Percentiles rank a stretch among this genome's conserved stretches.
Evolutionary conservation across 1,140 invertebrate genomes (phyloP).

Genomic region (Drosophila nigrodunni): DNA sequence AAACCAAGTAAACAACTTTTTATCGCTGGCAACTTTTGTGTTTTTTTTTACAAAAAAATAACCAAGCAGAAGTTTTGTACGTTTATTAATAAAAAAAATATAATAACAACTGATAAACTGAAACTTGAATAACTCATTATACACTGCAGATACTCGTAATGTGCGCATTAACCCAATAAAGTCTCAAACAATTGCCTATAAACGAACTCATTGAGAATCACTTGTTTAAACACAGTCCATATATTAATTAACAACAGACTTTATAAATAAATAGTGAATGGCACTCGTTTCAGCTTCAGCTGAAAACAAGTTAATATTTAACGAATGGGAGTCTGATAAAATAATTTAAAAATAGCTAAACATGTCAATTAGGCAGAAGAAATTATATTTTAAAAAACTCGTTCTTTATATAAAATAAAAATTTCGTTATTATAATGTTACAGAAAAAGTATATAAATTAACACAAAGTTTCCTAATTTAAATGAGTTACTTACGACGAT

Average conservation of each 20-base stretch:
- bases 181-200: conserved; percentile 15
- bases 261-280: conserved; percentile 18
- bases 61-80: conserved; percentile 3
- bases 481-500: too few relatives aligned
- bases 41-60: background rate
- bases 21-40: conserved; percentile 5
- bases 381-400: too few relatives aligned
- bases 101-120: conserved; percentile 30
- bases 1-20: conserved; percentile 14
- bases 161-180: conserved; percentile 30
- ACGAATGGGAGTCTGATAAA: background rate
- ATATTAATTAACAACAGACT: conserved; percentile 21
- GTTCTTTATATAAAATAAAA: too few relatives aligned
- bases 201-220: conserved; percentile 25
- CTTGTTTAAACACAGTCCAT: conserved; percentile 41
- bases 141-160: conserved; percentile 5
- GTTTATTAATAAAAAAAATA: conserved; percentile 20
- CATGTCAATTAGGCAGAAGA: background rate
- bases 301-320: conserved; percentile 18
- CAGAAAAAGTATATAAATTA: too few relatives aligned
- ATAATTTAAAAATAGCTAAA: conserved; percentile 1
- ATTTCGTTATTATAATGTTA: too few relatives aligned
- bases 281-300: conserved; percentile 1
- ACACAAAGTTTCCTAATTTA: too few relatives aligned
- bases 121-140: conserved; percentile 23